phyloP scores from a whole-genome alignment of 2,113 vertebrate genomes.

The Falcunculus frontatus region DNA sequence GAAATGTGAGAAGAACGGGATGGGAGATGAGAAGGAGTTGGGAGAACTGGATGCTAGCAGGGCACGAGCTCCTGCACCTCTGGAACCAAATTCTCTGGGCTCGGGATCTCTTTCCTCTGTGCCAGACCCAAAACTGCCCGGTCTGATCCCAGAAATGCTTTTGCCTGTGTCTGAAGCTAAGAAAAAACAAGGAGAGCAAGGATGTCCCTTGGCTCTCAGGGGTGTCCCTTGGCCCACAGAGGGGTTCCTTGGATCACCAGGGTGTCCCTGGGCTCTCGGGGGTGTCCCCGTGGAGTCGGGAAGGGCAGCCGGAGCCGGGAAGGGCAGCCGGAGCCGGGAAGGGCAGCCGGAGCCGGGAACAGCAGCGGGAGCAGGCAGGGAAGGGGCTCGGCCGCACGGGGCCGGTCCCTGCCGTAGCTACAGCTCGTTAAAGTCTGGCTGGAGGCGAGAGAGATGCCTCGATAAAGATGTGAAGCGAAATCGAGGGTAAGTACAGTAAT shows the following conservation, averaged over 20 bases:
- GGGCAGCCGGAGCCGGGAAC: not conserved
- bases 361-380: not conserved
- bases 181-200: not conserved
- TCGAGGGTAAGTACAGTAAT: slow-evolving; percentile 41
- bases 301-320: not conserved
- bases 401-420: not conserved
- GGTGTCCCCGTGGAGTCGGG: not conserved
- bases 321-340: not conserved
- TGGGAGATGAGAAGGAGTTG: not conserved
- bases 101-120: not conserved
- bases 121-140: not conserved
- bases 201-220: not conserved
- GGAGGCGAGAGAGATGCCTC: slow-evolving; percentile 49
- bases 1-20: not conserved
- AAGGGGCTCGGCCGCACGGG: not conserved
- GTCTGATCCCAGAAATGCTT: not conserved
- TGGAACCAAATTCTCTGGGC: accelerated
- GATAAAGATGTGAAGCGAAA: slow-evolving; percentile 53
- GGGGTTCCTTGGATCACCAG: too few species aligned
- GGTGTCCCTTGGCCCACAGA: too few species aligned
- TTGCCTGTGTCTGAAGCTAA: accelerated
- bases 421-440: slow-evolving; percentile 26
- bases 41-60: not conserved
- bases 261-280: too few species aligned
- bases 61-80: not conserved